phyloP scores from a whole-genome alignment of 1,140 invertebrate species.

The Nebria ingens region DNA sequence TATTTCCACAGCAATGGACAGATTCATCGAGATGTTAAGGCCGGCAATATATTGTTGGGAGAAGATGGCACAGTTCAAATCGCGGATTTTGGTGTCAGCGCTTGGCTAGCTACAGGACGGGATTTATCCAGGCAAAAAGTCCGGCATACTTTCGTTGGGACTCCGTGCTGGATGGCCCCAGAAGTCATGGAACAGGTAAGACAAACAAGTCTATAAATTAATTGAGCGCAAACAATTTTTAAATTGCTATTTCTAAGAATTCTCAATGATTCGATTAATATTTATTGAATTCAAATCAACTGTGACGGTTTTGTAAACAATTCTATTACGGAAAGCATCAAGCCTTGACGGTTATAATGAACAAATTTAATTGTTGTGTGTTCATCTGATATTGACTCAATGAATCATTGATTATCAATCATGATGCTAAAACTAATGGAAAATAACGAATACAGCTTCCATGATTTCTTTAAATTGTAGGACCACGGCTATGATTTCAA shows the following conservation, averaged over 20 bases:
- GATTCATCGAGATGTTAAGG: slow-evolving; percentile 97
- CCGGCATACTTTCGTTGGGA: slow-evolving; percentile 93
- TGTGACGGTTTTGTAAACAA: slow-evolving; percentile 6
- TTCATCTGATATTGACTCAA: no score
- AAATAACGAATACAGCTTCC: no score
- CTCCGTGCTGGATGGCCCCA: slow-evolving; percentile 99
- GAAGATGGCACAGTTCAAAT: slow-evolving; percentile 98
- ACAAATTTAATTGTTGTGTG: no score
- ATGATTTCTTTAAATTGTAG: slow-evolving; percentile 43
- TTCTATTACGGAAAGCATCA: no score
- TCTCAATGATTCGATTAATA: slow-evolving; percentile 14
- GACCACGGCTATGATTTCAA: slow-evolving; percentile 98
- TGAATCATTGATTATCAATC: no score
- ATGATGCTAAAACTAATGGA: no score
- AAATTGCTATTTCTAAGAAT: background rate
- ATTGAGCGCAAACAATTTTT: no score
- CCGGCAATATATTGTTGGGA: slow-evolving; percentile 95
- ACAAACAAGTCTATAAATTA: slow-evolving; percentile 6
- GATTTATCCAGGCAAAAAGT: slow-evolving; percentile 91
- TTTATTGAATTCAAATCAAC: slow-evolving; percentile 15
- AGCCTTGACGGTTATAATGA: no score
- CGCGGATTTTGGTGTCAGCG: slow-evolving; percentile 89
- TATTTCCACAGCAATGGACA: slow-evolving; percentile 99
- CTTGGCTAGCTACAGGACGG: slow-evolving; percentile 84
- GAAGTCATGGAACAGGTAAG: slow-evolving; percentile 96